These are phyloP conservation scores for Epirrita christyi DNA, from an alignment of 2,888 invertebrate genomes.

Conservation along the genomic window DNA sequence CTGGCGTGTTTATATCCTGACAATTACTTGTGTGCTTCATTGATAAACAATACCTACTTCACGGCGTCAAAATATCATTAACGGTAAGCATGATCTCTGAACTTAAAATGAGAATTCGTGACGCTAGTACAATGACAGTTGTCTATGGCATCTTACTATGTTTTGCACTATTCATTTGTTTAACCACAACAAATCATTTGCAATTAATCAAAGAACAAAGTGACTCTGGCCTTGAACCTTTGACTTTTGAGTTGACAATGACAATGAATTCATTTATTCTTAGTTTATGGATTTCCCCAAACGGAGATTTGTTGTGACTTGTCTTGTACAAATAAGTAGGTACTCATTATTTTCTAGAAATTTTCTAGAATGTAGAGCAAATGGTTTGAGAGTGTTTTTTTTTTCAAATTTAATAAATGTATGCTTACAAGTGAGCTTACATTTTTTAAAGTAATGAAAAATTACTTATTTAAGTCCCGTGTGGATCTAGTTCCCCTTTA, in stretches of 20 bases:
- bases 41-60: too few species aligned
- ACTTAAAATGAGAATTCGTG: neutral
- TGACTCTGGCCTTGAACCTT: neutral
- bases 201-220: neutral
- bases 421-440: too few species aligned
- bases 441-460: too few species aligned
- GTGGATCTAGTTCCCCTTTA: too few species aligned
- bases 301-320: neutral
- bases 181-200: constrained; percentile 1
- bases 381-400: too few species aligned
- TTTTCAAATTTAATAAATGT: too few species aligned
- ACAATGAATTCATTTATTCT: neutral
- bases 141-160: neutral
- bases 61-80: neutral
- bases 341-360: too few species aligned
- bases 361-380: too few species aligned
- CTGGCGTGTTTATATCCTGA: too few species aligned
- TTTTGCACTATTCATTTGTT: neutral
- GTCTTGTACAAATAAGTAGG: too few species aligned
- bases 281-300: neutral
- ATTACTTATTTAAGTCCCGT: too few species aligned
- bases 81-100: neutral
- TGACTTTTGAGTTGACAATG: constrained; percentile 3
- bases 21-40: too few species aligned
- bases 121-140: neutral